Base-by-base conservation (phyloP, 2,113 vertebrate species). In the Probosciger aterrimus region DNA sequence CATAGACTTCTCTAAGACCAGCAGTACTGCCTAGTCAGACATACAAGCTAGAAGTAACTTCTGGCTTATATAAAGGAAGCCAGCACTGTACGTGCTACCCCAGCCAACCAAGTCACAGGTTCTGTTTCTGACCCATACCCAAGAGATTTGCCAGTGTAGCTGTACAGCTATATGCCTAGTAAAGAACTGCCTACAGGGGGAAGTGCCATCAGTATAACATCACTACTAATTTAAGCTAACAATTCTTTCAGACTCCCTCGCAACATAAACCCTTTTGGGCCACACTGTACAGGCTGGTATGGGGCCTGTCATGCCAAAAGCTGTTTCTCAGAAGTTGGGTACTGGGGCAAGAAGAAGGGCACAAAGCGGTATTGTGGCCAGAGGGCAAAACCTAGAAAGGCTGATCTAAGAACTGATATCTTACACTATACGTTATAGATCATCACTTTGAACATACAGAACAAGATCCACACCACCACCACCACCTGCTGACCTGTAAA, bases 401-500 rank as follows among this genome's bases (percentile, higher is more conserved):
- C 33, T 63, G 50, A 47, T 87, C 25, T 35, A 41, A 22, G 19
- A 57, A 31, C 31, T 41, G 19, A 0, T 16, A 9, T 18, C 46
- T 55, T 37, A 28, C 20, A 47, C 14, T 20, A 41, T 1, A 11
- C 24, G 31, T n/a, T 35, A 15, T 0, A 39, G 20, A 59, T 7
- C 4, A 1, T 6, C 0, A 0, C 9, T 68, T 28, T 52, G 35
- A 25, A 28, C 0, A 8, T 20, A 28, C 0, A 25, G 37, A 80
- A 43, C 6, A 63, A 7, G 50, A 46, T 13, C 18, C 19, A 12
- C 16, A 4, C 13, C 28, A 10, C 14, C 39, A 12, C 14, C 44
- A 63, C 31, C 28, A 39, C 10, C 11, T 27, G 44, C 35, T 60
- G 35, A 55, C 33, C 39, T 6, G 7, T 33, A 47, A 55, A 85